These are phyloP conservation scores for Tinea semifulvella DNA, from an alignment of 2,888 invertebrate species.

Conservation along the genomic window DNA sequence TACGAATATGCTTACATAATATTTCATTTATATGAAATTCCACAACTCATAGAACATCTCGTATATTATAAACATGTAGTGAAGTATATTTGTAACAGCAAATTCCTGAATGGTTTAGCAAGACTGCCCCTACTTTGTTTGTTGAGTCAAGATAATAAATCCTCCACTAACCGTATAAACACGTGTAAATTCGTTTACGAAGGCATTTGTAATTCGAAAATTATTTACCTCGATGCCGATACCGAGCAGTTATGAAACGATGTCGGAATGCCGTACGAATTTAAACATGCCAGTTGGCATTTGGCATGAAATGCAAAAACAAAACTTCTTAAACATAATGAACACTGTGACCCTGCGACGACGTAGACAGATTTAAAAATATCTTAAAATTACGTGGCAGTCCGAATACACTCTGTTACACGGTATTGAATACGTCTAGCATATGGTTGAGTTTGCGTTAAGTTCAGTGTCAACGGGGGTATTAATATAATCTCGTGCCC, in stretches of 20 bases:
- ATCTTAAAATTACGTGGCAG: conserved; percentile 9
- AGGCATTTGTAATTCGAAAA: conserved; percentile 7
- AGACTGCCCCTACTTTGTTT: conserved; percentile 4
- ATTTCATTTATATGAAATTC: no score
- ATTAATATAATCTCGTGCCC: conserved; percentile 45
- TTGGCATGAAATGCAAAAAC: conserved; percentile 19
- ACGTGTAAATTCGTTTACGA: conserved; percentile 11
- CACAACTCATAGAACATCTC: no score
- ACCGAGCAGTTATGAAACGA: conserved; percentile 17
- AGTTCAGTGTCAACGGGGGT: conserved; percentile 34
- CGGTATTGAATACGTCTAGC: conserved; percentile 10
- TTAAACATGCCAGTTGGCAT: conserved; percentile 18
- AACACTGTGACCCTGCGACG: conserved; percentile 13
- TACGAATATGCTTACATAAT: no score
- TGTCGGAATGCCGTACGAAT: conserved; percentile 17
- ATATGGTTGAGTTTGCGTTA: conserved; percentile 15
- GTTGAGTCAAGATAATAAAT: conserved; percentile 9
- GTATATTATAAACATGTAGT: not conserved
- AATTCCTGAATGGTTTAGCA: conserved; percentile 11
- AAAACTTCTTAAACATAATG: conserved; percentile 12
- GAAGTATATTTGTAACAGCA: not conserved
- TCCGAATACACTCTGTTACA: conserved; percentile 3
- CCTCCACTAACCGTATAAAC: conserved; percentile 4
- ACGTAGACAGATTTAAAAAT: conserved; percentile 13
- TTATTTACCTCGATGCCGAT: conserved; percentile 2